phyloP scores from a whole-genome alignment of 2,113 vertebrate species.

The Campylomormyrus tamandua region DNA sequence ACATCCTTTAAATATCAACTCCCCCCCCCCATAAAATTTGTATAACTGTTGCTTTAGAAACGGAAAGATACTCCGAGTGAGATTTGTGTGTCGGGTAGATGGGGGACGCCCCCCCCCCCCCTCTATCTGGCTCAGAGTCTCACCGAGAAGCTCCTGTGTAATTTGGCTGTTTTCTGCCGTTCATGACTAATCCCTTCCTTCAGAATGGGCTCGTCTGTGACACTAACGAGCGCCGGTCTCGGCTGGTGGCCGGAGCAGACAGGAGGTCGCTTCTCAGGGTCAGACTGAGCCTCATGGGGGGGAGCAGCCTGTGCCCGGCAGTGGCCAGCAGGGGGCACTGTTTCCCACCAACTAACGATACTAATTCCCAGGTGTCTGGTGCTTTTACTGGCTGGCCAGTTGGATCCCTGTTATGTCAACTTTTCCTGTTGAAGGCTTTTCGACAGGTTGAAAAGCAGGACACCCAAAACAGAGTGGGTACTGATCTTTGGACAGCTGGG shows the following conservation, averaged over 20 bases:
- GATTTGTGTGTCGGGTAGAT: not conserved
- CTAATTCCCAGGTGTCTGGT: not conserved
- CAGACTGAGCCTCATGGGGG: not conserved
- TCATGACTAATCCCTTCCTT: not conserved
- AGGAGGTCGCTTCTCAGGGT: not conserved
- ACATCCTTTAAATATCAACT: not conserved
- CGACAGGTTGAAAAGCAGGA: not conserved
- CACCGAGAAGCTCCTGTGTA: not conserved
- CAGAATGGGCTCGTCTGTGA: not conserved
- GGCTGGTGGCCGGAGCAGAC: not conserved
- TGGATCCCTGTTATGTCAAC: not conserved
- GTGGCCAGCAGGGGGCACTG: not conserved
- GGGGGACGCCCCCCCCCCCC: not conserved
- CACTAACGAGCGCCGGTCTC: not conserved
- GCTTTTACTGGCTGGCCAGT: not conserved
- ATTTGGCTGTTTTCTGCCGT: not conserved
- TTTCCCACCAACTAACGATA: not conserved
- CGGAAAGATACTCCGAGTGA: not conserved
- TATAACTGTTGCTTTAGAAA: not conserved
- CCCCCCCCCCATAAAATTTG: not conserved
- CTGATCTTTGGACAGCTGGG: not conserved
- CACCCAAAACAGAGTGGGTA: not conserved
- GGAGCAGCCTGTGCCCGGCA: not conserved
- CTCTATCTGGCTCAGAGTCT: not conserved
- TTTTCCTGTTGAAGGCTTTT: not conserved